Percentiles rank a stretch among this genome's conserved stretches.
These are phyloP conservation scores for Parazoanthus atlanticus DNA, from an alignment of 92 coral and sea anemone genomes.

Conservation along the genomic window DNA sequence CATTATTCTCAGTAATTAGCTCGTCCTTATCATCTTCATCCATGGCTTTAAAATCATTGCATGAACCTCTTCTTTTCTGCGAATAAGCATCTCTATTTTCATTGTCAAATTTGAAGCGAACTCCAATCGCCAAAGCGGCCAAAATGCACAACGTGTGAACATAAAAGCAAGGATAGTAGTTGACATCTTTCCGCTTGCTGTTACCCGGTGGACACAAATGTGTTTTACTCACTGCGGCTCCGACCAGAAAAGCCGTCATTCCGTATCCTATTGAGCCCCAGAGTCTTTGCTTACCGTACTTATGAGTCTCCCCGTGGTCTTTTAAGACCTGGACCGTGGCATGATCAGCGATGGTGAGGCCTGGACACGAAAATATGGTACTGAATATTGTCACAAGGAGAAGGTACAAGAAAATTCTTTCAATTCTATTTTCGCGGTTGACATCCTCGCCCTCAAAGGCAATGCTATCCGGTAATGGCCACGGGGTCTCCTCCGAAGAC, in stretches of 20 bases:
- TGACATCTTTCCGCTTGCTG: constrained; percentile 85
- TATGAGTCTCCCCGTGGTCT: constrained; percentile 82
- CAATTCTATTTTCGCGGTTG: constrained; percentile 49
- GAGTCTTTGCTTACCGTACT: constrained; percentile 90
- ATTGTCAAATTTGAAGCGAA: constrained; percentile 72
- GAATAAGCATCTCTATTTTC: constrained; percentile 21
- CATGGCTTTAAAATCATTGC: neutral
- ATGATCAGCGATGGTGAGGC: constrained; percentile 91
- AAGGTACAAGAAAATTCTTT: constrained; percentile 71
- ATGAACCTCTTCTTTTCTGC: neutral
- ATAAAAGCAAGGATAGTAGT: constrained; percentile 92
- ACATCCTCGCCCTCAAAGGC: constrained; percentile 57
- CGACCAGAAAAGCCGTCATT: constrained; percentile 87
- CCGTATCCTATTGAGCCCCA: constrained; percentile 99
- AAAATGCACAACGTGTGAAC: constrained; percentile 74
- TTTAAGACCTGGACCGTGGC: constrained; percentile 94
- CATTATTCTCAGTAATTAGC: neutral
- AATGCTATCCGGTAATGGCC: constrained; percentile 76
- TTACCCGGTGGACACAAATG: constrained; percentile 92
- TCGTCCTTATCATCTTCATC: constrained; percentile 27
- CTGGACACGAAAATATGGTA: constrained; percentile 89
- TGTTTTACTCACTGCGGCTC: constrained; percentile 90
- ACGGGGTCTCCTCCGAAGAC: constrained; percentile 77
- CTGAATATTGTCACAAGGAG: constrained; percentile 81
- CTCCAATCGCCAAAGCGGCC: constrained; percentile 77